These are phyloP conservation scores for Protonibea diacanthus DNA, from an alignment of 2,797 vertebrate genomes.

Conservation along the genomic window DNA sequence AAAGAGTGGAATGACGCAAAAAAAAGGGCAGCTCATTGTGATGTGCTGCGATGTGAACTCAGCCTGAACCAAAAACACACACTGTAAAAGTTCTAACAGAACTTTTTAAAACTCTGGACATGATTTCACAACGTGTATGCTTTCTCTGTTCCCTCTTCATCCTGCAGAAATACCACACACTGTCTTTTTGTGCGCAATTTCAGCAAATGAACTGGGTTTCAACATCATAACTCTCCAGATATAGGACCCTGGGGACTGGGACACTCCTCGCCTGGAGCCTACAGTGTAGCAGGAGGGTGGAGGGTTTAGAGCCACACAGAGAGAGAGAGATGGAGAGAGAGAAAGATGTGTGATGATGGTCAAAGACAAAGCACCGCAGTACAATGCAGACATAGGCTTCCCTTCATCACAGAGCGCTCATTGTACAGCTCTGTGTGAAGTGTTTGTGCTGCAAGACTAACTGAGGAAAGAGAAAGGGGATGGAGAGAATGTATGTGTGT, in stretches of 20 bases:
- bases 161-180: background rate
- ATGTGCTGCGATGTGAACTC: background rate
- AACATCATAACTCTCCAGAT: slow-evolving; percentile 31
- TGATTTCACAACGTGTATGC: background rate
- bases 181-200: slow-evolving; percentile 17
- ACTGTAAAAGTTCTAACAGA: background rate
- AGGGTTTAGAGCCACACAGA: slow-evolving; percentile 14
- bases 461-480: slow-evolving; percentile 55
- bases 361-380: slow-evolving; percentile 68
- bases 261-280: slow-evolving; percentile 15
- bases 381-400: slow-evolving; percentile 70
- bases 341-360: slow-evolving; percentile 46
- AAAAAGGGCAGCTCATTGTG: slow-evolving; percentile 11
- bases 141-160: background rate
- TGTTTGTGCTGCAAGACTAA: slow-evolving; percentile 73
- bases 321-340: slow-evolving; percentile 33
- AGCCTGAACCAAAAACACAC: background rate
- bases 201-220: slow-evolving; percentile 24
- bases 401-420: slow-evolving; percentile 65
- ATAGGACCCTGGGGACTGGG: slow-evolving; percentile 33
- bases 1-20: slow-evolving; percentile 9
- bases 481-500: slow-evolving; percentile 2
- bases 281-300: slow-evolving; percentile 19
- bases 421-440: slow-evolving; percentile 70
- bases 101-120: background rate